These are phyloP conservation scores for Lordiphosa fenestrarum DNA, from an alignment of 2,888 invertebrate genomes.

Conservation along the genomic window DNA sequence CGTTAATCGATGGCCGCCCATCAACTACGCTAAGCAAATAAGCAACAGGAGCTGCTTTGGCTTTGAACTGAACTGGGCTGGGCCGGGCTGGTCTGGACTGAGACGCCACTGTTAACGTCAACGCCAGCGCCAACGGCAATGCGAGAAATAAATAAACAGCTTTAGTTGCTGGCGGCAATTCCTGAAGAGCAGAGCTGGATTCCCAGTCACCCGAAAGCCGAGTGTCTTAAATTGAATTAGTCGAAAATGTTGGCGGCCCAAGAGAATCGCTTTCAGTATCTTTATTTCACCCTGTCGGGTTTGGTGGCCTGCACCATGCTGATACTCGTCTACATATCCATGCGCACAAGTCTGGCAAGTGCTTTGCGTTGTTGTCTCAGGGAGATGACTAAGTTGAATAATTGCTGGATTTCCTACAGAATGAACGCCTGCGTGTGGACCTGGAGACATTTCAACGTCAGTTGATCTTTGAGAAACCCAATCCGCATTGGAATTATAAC, in stretches of 20 bases:
- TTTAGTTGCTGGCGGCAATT: conserved; percentile 51
- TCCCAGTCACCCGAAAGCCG: background rate
- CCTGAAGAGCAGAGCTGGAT: conserved; percentile 46
- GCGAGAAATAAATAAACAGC: conserved; percentile 41
- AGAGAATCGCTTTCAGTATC: conserved; percentile 74
- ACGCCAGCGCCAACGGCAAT: conserved; percentile 14
- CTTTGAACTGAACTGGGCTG: conserved; percentile 10
- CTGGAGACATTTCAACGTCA: conserved; percentile 65
- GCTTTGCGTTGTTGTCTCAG: background rate
- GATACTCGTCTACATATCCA: conserved; percentile 74
- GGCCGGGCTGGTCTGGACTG: conserved; percentile 7
- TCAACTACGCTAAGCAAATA: conserved; percentile 63
- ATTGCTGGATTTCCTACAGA: conserved; percentile 43
- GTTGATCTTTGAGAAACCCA: conserved; percentile 65
- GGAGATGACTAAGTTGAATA: background rate
- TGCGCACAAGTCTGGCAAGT: conserved; percentile 76
- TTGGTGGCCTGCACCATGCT: conserved; percentile 75
- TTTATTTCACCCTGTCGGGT: conserved; percentile 77
- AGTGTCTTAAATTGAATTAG: conserved; percentile 5
- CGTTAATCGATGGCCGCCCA: conserved; percentile 70
- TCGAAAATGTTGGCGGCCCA: conserved; percentile 54
- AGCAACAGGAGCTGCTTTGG: conserved; percentile 64
- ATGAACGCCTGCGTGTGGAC: conserved; percentile 67
- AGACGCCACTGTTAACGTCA: conserved; percentile 14
- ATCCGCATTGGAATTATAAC: conserved; percentile 72